Evolutionary conservation across 2,797 vertebrate genomes (phyloP).

Genomic region (Ceryle rudis): DNA sequence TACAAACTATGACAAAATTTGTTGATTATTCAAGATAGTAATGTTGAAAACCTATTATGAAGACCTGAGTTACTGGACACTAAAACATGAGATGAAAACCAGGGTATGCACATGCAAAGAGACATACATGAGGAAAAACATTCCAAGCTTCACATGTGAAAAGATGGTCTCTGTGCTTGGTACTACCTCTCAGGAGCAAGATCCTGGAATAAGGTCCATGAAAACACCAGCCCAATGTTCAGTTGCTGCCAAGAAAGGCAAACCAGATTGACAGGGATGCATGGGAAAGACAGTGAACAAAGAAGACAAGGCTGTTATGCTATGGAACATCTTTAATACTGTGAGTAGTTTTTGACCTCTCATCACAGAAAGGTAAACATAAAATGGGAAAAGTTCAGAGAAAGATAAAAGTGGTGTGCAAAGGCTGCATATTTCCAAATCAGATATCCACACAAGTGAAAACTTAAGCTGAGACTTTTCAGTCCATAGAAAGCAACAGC

Average conservation of each 20-base stretch:
- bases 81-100: not conserved
- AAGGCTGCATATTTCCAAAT: not conserved
- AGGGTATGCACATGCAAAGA: not conserved
- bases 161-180: not conserved
- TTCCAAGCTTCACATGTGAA: not conserved
- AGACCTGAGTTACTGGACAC: not conserved
- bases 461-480: not conserved
- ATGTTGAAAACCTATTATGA: not conserved
- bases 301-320: not conserved
- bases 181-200: not conserved
- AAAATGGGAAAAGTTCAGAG: not conserved
- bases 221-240: not conserved
- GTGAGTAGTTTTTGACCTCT: not conserved
- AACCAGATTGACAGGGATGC: not conserved
- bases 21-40: not conserved
- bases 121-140: rapidly evolving
- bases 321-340: not conserved
- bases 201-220: not conserved
- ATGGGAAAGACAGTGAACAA: not conserved
- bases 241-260: not conserved
- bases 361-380: not conserved
- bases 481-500: not conserved
- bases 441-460: not conserved
- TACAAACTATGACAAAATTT: not conserved
- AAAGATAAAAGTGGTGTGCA: not conserved